Percentiles rank a stretch among this genome's conserved stretches.
Evolutionary conservation across 2,797 vertebrate species (phyloP).

Genomic region (Pseudochirops cupreus): DNA sequence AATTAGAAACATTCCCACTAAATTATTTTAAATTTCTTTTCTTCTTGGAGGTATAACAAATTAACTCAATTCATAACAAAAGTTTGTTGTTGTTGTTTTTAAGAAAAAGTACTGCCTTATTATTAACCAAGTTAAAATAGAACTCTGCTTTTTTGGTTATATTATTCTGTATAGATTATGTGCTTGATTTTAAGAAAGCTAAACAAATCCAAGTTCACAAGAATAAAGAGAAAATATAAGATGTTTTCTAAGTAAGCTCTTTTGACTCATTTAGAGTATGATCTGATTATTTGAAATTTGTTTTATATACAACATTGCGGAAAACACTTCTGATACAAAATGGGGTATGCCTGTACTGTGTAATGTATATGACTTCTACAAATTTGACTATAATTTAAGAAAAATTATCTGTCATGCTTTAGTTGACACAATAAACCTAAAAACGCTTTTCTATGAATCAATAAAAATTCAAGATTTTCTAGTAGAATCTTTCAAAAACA

Average conservation of each 20-base stretch:
- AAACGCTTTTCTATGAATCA: conserved; percentile 31
- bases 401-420: conserved; percentile 30
- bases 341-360: not conserved
- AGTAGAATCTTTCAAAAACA: not conserved
- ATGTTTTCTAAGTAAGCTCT: conserved; percentile 10
- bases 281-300: conserved; percentile 44
- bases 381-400: not conserved
- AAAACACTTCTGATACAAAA: not conserved
- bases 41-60: not conserved
- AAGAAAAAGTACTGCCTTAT: not conserved
- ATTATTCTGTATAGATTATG: not conserved
- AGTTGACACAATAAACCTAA: conserved; percentile 28
- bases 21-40: not conserved
- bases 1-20: not conserved
- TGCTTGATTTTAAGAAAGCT: not conserved
- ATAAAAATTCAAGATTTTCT: conserved; percentile 29
- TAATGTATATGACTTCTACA: conserved; percentile 16
- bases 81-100: not conserved
- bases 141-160: not conserved
- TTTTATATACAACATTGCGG: not conserved
- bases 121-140: not conserved
- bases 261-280: conserved; percentile 36
- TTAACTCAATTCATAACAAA: not conserved
- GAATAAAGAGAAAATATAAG: conserved; percentile 21
- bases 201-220: conserved; percentile 20